Base-by-base conservation (phyloP, 2,888 invertebrate species). In the Nomada flava region DNA sequence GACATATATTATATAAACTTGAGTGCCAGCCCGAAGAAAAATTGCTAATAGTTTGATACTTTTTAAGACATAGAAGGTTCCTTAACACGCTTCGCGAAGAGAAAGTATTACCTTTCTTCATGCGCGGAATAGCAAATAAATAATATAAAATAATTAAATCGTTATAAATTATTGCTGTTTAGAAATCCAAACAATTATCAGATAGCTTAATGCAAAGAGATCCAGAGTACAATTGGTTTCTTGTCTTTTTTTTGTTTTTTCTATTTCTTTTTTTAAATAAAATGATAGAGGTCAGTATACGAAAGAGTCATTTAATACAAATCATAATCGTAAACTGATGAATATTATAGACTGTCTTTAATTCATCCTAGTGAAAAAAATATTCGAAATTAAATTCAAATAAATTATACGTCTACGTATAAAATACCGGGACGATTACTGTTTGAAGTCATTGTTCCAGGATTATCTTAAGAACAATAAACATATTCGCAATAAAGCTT, bases 41-140 rank as follows among this genome's bases (percentile, higher is more conserved):
- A 52, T 76, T 60, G 65, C 3, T 69, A 36, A 59, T n/a, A 68
- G 68, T 59, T 65, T 68, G 44, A 68, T 44, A 10, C 60, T n/a
- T 50, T 47, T 47, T 75, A 55, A 63, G 42, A 65, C 62, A 59
- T 60, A 44, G 23, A 36, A 60, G 26, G 18, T 52, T 67, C 23
- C 64, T 59, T 53, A 13, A 64, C 53, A 47, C n/a, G 18, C 11
- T n/a, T 71, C n/a, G 42, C 44, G 60, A 47, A 57, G 57, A 9
- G 57, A 20, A 81, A 75, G 57, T 74, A 26, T 71, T 80, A 70
- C 52, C 63, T 23, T 64, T 76, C 55, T 63, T 64, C 64, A 52
- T 42, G 55, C 20, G 63, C 42, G 5, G 67, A 53, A 53, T 52
- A 10, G 67, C 29, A 44, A 86, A 84, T 86, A 86, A 86, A 86